phyloP scores from a whole-genome alignment of 1,140 invertebrate species.

The Saccostrea cuccullata region DNA sequence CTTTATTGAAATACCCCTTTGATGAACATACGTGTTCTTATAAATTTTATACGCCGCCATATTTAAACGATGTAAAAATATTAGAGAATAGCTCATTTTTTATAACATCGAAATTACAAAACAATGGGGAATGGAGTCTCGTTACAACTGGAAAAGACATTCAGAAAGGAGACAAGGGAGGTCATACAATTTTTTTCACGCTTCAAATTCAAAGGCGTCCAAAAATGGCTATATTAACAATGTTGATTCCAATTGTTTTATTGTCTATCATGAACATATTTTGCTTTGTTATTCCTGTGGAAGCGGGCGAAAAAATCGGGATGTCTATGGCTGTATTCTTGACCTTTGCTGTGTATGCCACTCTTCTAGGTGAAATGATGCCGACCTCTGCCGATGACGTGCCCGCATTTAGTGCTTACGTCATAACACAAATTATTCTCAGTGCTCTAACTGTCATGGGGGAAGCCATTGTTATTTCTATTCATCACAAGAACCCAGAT shows the following conservation, averaged over 20 bases:
- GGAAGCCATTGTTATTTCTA: not conserved
- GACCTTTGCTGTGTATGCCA: not conserved
- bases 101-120: not conserved
- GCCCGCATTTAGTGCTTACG: not conserved
- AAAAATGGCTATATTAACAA: not conserved
- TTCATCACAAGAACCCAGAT: not conserved
- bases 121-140: not conserved
- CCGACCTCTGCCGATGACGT: not conserved
- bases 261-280: not conserved
- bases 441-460: not conserved
- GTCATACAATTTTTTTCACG: not conserved
- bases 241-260: not conserved
- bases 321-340: not conserved
- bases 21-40: not conserved
- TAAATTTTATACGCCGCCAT: not conserved
- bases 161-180: not conserved
- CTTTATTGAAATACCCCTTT: not conserved
- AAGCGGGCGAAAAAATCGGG: not conserved
- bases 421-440: not conserved
- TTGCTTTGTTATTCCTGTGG: not conserved
- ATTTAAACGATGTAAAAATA: not conserved
- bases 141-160: not conserved
- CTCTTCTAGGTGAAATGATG: not conserved
- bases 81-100: not conserved
- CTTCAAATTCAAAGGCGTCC: not conserved